phyloP scores from a whole-genome alignment of 2,113 vertebrate genomes.

The Oreochromis aureus region DNA sequence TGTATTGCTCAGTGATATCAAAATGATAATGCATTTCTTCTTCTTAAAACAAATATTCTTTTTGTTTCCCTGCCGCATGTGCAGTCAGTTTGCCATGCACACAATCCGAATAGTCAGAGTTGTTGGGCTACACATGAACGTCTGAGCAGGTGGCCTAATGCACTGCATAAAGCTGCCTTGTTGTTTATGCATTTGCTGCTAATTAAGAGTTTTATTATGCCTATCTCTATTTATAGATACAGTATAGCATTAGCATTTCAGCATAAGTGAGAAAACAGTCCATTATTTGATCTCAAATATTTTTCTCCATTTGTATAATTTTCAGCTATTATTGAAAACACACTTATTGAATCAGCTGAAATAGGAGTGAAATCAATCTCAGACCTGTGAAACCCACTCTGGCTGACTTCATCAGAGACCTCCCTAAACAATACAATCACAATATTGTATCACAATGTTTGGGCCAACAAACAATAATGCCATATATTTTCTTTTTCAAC shows the following conservation, averaged over 20 bases:
- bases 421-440: slow-evolving; percentile 44
- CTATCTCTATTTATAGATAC: rapidly evolving
- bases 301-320: not conserved
- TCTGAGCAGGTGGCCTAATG: not conserved
- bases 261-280: not conserved
- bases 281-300: not conserved
- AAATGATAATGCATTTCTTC: not conserved
- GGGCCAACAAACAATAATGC: not conserved
- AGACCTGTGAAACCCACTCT: not conserved
- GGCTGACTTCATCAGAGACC: slow-evolving; percentile 50
- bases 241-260: not conserved
- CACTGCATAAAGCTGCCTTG: not conserved
- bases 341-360: not conserved
- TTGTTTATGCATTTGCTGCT: not conserved
- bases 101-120: not conserved
- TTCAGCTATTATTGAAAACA: not conserved
- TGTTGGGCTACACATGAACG: not conserved
- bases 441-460: not conserved
- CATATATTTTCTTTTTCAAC: slow-evolving; percentile 5
- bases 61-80: not conserved
- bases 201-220: not conserved
- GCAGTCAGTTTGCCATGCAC: not conserved
- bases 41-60: rapidly evolving
- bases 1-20: not conserved
- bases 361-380: not conserved